phyloP scores from a whole-genome alignment of 92 coral and sea anemone species.

The Galaxea fascicularis region DNA sequence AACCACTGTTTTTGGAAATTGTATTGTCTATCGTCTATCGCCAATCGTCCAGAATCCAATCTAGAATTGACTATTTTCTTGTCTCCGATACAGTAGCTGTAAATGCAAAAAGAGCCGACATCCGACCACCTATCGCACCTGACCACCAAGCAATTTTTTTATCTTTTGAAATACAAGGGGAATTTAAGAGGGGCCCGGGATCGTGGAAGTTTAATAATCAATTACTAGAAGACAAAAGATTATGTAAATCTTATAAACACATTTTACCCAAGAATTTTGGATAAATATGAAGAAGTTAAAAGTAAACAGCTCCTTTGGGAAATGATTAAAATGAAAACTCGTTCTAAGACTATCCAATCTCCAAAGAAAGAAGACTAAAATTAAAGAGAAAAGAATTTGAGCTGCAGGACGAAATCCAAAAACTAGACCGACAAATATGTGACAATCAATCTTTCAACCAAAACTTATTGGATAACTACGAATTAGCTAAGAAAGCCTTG shows the following conservation, averaged over 20 bases:
- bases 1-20: too few relatives aligned
- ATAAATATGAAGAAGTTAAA: background rate
- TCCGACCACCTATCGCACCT: too few relatives aligned
- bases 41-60: too few relatives aligned
- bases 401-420: too few relatives aligned
- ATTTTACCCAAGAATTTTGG: background rate
- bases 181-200: background rate
- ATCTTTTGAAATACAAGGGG: too few relatives aligned
- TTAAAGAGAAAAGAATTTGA: too few relatives aligned
- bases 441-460: too few relatives aligned
- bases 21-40: too few relatives aligned
- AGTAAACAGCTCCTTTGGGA: slow-evolving; percentile 1
- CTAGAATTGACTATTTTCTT: background rate
- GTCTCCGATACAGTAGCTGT: background rate
- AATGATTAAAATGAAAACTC: background rate
- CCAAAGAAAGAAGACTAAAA: background rate
- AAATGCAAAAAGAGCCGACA: background rate
- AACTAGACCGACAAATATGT: too few relatives aligned
- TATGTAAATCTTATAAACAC: background rate
- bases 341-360: background rate
- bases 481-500: background rate
- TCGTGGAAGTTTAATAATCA: background rate
- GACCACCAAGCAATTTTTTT: too few relatives aligned
- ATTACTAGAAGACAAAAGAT: background rate
- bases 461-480: too few relatives aligned